Percentiles rank a stretch among this genome's conserved stretches.
These are phyloP conservation scores for Drosophila tani DNA, from an alignment of 1,140 invertebrate species.

Conservation along the genomic window DNA sequence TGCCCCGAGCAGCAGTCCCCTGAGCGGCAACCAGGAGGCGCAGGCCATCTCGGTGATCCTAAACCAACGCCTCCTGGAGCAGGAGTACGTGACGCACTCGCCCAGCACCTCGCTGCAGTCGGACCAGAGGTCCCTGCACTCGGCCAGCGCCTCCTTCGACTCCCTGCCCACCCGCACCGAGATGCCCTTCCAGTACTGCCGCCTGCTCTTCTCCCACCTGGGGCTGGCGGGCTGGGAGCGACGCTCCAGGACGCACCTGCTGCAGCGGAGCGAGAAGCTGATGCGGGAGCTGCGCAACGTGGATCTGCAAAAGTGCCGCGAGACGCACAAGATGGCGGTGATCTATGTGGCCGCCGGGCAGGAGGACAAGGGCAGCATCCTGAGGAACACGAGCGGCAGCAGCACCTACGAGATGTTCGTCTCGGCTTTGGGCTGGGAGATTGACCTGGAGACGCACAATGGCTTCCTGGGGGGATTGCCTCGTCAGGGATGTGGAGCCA, in stretches of 20 bases:
- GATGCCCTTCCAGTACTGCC: constrained; percentile 91
- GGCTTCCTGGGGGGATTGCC: constrained; percentile 98
- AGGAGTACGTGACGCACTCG: constrained; percentile 88
- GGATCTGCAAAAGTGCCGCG: constrained; percentile 95
- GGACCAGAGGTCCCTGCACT: constrained; percentile 72
- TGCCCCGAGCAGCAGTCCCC: constrained; percentile 89
- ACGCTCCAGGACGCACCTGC: constrained; percentile 92
- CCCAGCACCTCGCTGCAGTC: constrained; percentile 41
- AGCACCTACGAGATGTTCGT: constrained; percentile 98
- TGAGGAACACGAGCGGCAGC: constrained; percentile 93
- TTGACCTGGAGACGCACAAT: constrained; percentile 96
- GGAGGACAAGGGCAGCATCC: constrained; percentile 97
- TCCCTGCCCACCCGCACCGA: constrained; percentile 73
- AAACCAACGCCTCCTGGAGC: constrained; percentile 91
- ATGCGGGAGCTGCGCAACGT: constrained; percentile 96
- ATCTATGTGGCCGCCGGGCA: constrained; percentile 99
- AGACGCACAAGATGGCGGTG: constrained; percentile 99
- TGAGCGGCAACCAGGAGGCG: constrained; percentile 90
- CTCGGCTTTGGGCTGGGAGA: constrained; percentile 97
- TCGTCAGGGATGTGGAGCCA: constrained; percentile 95
- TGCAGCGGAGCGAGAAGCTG: constrained; percentile 96
- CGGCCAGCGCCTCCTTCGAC: constrained; percentile 68
- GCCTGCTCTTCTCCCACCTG: constrained; percentile 94
- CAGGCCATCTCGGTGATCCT: constrained; percentile 94
- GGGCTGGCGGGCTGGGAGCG: constrained; percentile 96